Percentiles rank a stretch among this genome's conserved stretches.
Conservation (phyloP, 2,888 invertebrate species). For the Drosophila recens region DNA sequence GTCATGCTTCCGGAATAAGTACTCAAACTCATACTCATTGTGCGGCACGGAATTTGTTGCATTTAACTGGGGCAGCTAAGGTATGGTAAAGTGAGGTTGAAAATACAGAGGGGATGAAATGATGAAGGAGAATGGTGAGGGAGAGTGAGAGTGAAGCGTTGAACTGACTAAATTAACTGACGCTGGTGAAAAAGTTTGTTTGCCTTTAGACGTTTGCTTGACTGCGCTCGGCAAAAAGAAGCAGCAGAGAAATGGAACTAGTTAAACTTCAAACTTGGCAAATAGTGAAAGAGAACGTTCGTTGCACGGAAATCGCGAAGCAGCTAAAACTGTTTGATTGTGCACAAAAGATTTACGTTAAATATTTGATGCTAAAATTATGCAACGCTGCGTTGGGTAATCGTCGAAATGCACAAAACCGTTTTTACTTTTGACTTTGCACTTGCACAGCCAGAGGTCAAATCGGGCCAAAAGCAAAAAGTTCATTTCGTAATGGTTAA, state of each 20-base stretch:
- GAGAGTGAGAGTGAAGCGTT: constrained; percentile 37
- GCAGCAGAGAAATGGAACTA: constrained; percentile 33
- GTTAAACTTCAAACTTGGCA: constrained; percentile 40
- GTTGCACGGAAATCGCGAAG: constrained; percentile 27
- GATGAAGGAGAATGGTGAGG: constrained; percentile 1
- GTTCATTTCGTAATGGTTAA: constrained; percentile 3
- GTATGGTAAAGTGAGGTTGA: constrained; percentile 20
- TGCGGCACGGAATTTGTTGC: constrained; percentile 34
- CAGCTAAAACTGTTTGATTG: constrained; percentile 70
- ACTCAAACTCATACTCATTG: constrained; percentile 12
- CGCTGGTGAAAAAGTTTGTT: constrained; percentile 72
- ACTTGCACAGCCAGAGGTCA: constrained; percentile 31
- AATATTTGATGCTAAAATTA: constrained; percentile 80
- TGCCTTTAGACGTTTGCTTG: constrained; percentile 72
- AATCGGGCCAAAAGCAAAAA: constrained; percentile 17
- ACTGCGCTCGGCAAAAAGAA: constrained; percentile 37
- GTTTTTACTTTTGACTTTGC: constrained; percentile 52
- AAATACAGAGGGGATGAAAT: neutral
- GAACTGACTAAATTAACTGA: constrained; percentile 80
- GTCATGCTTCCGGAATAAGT: constrained; percentile 56
- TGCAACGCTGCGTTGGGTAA: constrained; percentile 78
- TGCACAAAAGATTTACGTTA: constrained; percentile 77
- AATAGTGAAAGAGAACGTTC: constrained; percentile 8
- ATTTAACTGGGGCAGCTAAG: constrained; percentile 6
- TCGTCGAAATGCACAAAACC: constrained; percentile 71